phyloP scores from a whole-genome alignment of 2,113 vertebrate species.

The Callocephalon fimbriatum region DNA sequence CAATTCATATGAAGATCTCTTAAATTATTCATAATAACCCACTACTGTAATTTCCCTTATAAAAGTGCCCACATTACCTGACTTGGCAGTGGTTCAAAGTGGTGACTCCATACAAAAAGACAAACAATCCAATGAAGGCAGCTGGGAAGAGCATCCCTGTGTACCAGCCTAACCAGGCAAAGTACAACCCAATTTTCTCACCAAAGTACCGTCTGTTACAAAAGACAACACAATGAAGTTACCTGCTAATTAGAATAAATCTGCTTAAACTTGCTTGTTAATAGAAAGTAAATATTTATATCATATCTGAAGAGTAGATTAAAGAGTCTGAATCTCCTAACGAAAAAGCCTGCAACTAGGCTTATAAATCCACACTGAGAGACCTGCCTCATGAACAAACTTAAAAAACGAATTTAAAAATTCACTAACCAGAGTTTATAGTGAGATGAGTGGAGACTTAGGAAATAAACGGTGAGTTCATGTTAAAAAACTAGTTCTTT shows the following conservation, averaged over 20 bases:
- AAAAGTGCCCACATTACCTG: constrained; percentile 81
- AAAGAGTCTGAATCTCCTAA: not conserved
- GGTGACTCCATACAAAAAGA: constrained; percentile 92
- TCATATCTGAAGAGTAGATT: not conserved
- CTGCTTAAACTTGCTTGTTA: not conserved
- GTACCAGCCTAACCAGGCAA: constrained; percentile 98
- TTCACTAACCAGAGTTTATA: not conserved
- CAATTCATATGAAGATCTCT: not conserved
- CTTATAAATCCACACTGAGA: not conserved
- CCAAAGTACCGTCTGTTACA: constrained; percentile 91
- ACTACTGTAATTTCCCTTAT: not conserved
- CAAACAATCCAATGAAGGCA: constrained; percentile 90
- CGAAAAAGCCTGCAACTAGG: not conserved
- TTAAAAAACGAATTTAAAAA: not conserved
- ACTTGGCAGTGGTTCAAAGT: constrained; percentile 93
- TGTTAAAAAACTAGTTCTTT: not conserved
- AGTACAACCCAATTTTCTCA: constrained; percentile 96
- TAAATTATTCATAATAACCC: not conserved
- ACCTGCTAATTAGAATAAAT: not conserved
- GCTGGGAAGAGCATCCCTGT: constrained; percentile 97
- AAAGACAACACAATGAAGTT: constrained; percentile 55
- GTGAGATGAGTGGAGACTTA: not conserved
- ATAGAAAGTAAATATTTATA: not conserved
- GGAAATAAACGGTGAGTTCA: not conserved
- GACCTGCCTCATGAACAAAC: not conserved